A percentile compares a stretch with the other conserved stretches of the same genome.
phyloP scores from a whole-genome alignment of 1,140 invertebrate genomes.

The Steinernema feltiae region DNA sequence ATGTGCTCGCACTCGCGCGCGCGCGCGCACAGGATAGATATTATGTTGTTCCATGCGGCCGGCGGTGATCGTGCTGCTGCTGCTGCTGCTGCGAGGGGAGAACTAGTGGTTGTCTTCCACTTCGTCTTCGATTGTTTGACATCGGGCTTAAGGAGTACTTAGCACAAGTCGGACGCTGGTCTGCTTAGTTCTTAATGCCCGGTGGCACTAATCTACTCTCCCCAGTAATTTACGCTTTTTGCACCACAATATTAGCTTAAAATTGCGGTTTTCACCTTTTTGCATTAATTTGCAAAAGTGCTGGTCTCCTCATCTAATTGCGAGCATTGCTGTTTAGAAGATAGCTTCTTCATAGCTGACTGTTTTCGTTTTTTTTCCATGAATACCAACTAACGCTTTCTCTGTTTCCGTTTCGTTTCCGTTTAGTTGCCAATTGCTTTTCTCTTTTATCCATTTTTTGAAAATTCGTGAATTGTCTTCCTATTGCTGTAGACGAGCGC shows the following conservation, averaged over 20 bases:
- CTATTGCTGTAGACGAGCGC: too few species aligned
- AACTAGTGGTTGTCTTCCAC: not conserved
- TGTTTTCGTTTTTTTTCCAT: too few species aligned
- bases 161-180: not conserved
- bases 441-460: too few species aligned
- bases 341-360: too few species aligned
- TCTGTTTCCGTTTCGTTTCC: too few species aligned
- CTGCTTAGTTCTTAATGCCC: not conserved
- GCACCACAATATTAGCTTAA: not conserved
- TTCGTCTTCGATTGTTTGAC: conserved; percentile 1
- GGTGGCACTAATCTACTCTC: not conserved
- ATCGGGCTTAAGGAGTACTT: conserved; percentile 8
- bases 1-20: not conserved
- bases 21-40: too few species aligned
- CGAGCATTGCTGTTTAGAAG: too few species aligned
- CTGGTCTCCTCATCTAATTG: too few species aligned
- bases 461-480: too few species aligned
- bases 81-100: not conserved
- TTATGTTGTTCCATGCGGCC: conserved; percentile 1
- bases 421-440: not conserved
- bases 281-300: too few species aligned
- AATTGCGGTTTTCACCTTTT: not conserved
- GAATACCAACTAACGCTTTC: too few species aligned
- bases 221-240: not conserved
- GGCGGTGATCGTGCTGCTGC: not conserved